Percentiles rank a stretch among this genome's conserved stretches.
phyloP scores from a whole-genome alignment of 2,113 vertebrate species.

The Tylochromis polylepis region DNA sequence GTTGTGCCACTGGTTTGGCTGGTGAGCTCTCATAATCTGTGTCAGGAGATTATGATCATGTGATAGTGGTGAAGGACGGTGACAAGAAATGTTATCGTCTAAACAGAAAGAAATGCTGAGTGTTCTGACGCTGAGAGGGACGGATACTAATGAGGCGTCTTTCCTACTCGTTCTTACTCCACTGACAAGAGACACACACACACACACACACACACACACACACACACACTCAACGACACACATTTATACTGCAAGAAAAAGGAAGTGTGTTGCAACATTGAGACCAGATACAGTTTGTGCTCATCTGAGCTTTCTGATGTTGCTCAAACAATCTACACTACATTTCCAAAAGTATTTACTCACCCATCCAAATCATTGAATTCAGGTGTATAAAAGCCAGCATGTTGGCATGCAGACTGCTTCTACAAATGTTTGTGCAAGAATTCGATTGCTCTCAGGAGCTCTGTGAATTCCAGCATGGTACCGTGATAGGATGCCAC shows the following conservation, averaged over 20 bases:
- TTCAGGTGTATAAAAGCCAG: neutral
- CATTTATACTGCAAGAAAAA: neutral
- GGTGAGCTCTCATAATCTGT: neutral
- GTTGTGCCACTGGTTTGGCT: slow-evolving; percentile 9
- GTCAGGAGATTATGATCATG: neutral
- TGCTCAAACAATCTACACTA: neutral
- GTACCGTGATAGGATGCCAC: too few relatives aligned
- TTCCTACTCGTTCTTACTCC: neutral
- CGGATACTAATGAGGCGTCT: neutral
- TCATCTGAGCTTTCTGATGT: neutral
- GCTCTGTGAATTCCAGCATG: too few relatives aligned
- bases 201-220: neutral
- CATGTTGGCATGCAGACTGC: neutral
- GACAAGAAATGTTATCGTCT: neutral
- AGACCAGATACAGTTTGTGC: neutral
- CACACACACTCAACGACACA: neutral
- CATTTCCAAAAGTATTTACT: neutral
- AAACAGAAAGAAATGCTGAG: neutral
- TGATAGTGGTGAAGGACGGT: neutral
- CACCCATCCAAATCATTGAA: neutral
- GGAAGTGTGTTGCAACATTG: neutral
- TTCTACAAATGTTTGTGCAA: neutral
- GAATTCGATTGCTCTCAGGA: neutral
- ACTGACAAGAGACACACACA: neutral
- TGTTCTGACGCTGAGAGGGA: neutral